Evolutionary conservation across 2,888 invertebrate genomes (phyloP), one percentile per base, ranked within the genome.

Genomic region (Zygaena filipendulae): DNA sequence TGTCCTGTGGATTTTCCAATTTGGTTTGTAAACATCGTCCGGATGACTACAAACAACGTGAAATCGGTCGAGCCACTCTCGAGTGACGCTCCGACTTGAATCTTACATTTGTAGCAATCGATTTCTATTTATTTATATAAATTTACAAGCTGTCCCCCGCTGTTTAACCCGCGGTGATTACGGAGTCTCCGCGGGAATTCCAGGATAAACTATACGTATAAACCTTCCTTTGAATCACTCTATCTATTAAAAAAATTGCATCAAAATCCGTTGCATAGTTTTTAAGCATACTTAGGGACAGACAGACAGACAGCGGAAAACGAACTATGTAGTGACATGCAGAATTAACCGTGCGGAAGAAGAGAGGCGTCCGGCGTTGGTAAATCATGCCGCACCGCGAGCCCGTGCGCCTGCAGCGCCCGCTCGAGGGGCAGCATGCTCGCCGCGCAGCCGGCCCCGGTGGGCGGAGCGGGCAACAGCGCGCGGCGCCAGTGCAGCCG

Each of bases 401-500:
- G 39, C 39, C 18, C 45, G 43, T n/a, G 9, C 40, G 43, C 33
- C 57, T 6, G 35, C 38, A 2, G 25, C 37, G 9, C 30, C 27
- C 4, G 23, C 29, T n/a, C 32, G 11, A 2, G 31, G 27, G 5
- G 23, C 28, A 3, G 30, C 20, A 12, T 26, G 18, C 13, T 22
- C 28, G 21, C 24, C 13, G 29, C 14, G 27, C 30, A 21, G 20
- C 28, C 46, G 36, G 50, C 52, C 20, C 50, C 27, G 39, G 34
- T 19, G 39, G 30, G 22, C 27, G 43, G 42, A 2, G 43, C 41
- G 22, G 50, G 48, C 42, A 61, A 36, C 27, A 52, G 40, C 14
- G 44, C 61, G 35, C 55, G 55, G 3, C 49, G 49, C 67, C 68
- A 67, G 38, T 47, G 45, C 35, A 55, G 45, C 6, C 43, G 45